Percentiles rank a stretch among this genome's conserved stretches.
Conservation (phyloP, 2,113 vertebrate genomes). For the Corydoras maculifer region DNA sequence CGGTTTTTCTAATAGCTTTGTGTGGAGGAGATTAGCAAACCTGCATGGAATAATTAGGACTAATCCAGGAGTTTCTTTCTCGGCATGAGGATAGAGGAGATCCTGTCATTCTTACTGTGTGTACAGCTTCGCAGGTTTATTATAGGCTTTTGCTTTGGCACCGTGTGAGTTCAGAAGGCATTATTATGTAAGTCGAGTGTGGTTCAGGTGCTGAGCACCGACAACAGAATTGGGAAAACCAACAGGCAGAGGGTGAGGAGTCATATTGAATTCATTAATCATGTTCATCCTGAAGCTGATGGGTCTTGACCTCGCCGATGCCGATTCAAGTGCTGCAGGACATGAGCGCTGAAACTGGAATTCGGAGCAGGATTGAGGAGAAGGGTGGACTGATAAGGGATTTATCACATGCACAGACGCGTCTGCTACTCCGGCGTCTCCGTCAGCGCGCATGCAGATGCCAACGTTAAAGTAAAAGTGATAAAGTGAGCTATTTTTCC, state of each 20-base stretch:
- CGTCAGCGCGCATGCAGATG: not conserved
- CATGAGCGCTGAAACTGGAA: not conserved
- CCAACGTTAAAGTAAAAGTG: not conserved
- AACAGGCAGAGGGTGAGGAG: constrained; percentile 23
- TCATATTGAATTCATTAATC: constrained; percentile 31
- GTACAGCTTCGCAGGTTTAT: constrained; percentile 7
- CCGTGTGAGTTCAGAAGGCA: constrained; percentile 2
- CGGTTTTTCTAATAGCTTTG: not conserved
- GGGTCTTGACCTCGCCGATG: constrained; percentile 13
- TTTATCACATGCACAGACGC: not conserved
- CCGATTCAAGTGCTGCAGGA: not conserved
- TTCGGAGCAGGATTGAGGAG: not conserved
- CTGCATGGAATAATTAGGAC: constrained; percentile 8
- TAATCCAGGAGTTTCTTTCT: constrained; percentile 9
- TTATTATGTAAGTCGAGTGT: constrained; percentile 24
- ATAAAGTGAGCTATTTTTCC: too few relatives aligned
- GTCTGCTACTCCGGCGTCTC: constrained; percentile 1
- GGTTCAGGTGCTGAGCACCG: constrained; percentile 27
- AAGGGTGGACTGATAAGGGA: not conserved
- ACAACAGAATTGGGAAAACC: constrained; percentile 29
- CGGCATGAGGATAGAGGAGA: constrained; percentile 21
- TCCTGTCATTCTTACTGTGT: constrained; percentile 1
- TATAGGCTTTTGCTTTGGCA: constrained; percentile 11
- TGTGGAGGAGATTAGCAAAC: constrained; percentile 12
- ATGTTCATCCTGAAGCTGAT: constrained; percentile 9